Evolutionary conservation across 2,888 invertebrate species (phyloP), one percentile per base, ranked within the genome.

Genomic region (Mamestra brassicae): DNA sequence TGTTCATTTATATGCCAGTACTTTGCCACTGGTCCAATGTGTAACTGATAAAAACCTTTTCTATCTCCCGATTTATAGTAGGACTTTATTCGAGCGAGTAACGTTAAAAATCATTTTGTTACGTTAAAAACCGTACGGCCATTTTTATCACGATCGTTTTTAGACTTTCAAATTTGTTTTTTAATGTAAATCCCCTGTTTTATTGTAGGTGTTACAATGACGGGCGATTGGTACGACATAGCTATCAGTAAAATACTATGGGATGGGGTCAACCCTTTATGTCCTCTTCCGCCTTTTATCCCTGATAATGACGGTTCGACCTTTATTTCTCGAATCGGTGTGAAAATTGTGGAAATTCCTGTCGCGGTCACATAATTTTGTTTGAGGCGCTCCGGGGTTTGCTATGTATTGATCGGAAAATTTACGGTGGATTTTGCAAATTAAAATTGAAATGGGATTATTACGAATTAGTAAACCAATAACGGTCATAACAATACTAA

Each of bases 281-380:
- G 84, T 75, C 76, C 72, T 80, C 83, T 88, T 88, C 89, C 88
- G 87, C 86, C 87, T 89, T 90, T 91, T 90, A 89, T 88, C 88
- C 87, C 86, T 71, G 87, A 87, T 92, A 92, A 92, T 91, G 92
- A 89, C 90, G 90, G 91, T 90, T 86, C 85, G 85, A 89, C 89
- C 89, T 88, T 90, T 91, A 89, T 88, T 87, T 89, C 88, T 82
- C 78, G 79, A 86, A 89, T 89, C 76, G 74, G 77, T 83, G 86
- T 80, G 86, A 87, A 88, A 91, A 89, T 88, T 89, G 87, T 88
- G 83, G 68, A 85, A 88, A 88, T 84, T 82, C 72, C 72, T 69
- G 72, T 52, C 63, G 77, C 72, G 71, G 78, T 85, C 75, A 80
- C 78, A 78, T 85, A 80, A 80, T 86, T 84, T 83, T 85, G 80